These are phyloP conservation scores for Lobophora halterata DNA, from an alignment of 2,888 invertebrate genomes.

Conservation along the genomic window DNA sequence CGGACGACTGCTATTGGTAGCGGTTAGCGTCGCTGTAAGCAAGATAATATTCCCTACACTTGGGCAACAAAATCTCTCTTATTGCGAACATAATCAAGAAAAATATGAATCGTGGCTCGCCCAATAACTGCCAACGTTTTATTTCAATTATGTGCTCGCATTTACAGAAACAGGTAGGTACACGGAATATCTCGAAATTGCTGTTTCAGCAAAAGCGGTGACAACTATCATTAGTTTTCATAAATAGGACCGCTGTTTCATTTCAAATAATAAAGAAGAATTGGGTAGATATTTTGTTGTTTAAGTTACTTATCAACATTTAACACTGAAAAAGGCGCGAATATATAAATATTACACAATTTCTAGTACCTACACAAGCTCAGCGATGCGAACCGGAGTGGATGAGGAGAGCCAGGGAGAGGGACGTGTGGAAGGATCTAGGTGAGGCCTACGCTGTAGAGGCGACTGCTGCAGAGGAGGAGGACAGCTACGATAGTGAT, in stretches of 20 bases:
- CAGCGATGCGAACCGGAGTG: too few relatives aligned
- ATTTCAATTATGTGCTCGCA: slow-evolving; percentile 34
- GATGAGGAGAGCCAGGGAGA: too few relatives aligned
- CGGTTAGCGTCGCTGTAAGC: too few relatives aligned
- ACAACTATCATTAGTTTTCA: slow-evolving; percentile 37
- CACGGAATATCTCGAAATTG: slow-evolving; percentile 18
- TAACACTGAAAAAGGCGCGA: too few relatives aligned
- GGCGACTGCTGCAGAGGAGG: too few relatives aligned
- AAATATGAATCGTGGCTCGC: slow-evolving; percentile 10
- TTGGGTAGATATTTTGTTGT: too few relatives aligned
- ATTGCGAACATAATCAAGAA: neutral
- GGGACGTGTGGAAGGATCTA: too few relatives aligned
- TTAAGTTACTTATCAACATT: neutral
- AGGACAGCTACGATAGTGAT: too few relatives aligned
- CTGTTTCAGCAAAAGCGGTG: slow-evolving; percentile 20
- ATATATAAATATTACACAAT: too few relatives aligned
- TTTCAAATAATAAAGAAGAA: slow-evolving; percentile 16
- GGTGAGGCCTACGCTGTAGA: too few relatives aligned
- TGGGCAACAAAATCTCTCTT: neutral
- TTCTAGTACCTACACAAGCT: too few relatives aligned
- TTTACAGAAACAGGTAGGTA: slow-evolving; percentile 5
- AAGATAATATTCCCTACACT: neutral
- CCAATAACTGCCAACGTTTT: slow-evolving; percentile 32
- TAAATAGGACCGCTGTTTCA: slow-evolving; percentile 20
- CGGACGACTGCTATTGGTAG: too few relatives aligned